Evolutionary conservation across 2,888 invertebrate species (phyloP), one percentile per base, ranked within the genome.

Genomic region (Polydesmus complanatus): DNA sequence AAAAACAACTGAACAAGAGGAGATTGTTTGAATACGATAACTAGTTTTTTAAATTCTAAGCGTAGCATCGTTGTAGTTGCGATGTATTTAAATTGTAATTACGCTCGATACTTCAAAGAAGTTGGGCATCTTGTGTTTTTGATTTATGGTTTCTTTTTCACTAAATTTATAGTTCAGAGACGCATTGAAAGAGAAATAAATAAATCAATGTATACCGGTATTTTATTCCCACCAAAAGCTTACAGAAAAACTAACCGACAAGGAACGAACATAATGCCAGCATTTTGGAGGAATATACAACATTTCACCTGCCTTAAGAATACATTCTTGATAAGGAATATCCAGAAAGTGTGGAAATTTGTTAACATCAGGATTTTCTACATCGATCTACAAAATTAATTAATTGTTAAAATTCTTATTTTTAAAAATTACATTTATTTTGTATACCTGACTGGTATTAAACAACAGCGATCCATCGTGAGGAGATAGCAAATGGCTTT

Each of bases 251-350:
- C 95, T 95, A 50, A 86, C 80, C 48, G 85, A 83, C 52, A 94
- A 76, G 0, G 95, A 86, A 65, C 85, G 83, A 3, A 98, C 89
- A 77, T 88, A 93, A 77, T 98, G 98, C 96, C 97, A 98, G 87
- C 92, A 94, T 71, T 85, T 86, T 2, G 88, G 85, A 18, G 98
- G 98, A 67, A 98, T 92, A 71, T 86, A 98, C 58, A 98, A 74
- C 78, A 93, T 86, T 69, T 96, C 90, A 1, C 96, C 95, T 11
- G 71, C 67, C 50, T 67, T 64, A 26, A 80, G 68, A 8, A 77
- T 62, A 63, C 72, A 71, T 65, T 77, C 76, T 8, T 65, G 51
- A 61, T 68, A 74, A 1, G 69, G 67, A 3, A 71, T 71, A 14
- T 69, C 61, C 2, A 63, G 58, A 63, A 87, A 86, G 53, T 83